Base-by-base conservation (phyloP, 2,888 invertebrate species). In the Coleophora flavipennella region DNA sequence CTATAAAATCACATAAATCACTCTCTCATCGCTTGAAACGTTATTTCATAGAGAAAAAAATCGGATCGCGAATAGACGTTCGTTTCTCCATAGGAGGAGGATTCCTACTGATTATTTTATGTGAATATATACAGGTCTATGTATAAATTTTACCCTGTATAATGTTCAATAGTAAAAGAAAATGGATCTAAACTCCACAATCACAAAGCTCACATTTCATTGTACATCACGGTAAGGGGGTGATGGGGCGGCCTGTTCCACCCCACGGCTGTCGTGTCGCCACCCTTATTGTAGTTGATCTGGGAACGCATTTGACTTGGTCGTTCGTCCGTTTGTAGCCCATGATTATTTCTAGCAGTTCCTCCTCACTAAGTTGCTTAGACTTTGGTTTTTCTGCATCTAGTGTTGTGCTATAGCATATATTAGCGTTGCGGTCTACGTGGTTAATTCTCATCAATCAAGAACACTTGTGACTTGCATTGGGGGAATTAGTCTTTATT, bases 41-140 rank as follows among this genome's bases (percentile, higher is more conserved):
- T 31, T 39, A 27, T 40, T 35, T 41, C 31, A 26, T 40, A 38
- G n/a, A 39, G 35, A 42, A 42, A 42, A 39, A 38, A 31, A 36
- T 44, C 36, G 34, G 20, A 37, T 35, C 38, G 25, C 33, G 35
- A 42, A 27, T 39, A n/a, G 34, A 36, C 38, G 32, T 33, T 39
- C 39, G 31, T 40, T 39, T 14, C 42, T n/a, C 14, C 37, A 32
- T 36, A 14, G 46, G 44, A 44, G 45, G 53, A 51, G 46, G 60
- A 53, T 56, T 55, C 56, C 62, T 75, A 80, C 81, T 81, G 81
- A 79, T 79, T 79, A 79, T 79, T 81, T 76, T 67, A 77, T 71
- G 57, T 58, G 43, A 47, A 50, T 51, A 56, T 50, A 57, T 67
- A 64, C 57, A 62, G 59, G 65, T 60, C 59, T 72, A 68, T 69